Evolutionary conservation across 1,140 invertebrate genomes (phyloP), one percentile per base, ranked within the genome.

Genomic region (Anastatus disparis): DNA sequence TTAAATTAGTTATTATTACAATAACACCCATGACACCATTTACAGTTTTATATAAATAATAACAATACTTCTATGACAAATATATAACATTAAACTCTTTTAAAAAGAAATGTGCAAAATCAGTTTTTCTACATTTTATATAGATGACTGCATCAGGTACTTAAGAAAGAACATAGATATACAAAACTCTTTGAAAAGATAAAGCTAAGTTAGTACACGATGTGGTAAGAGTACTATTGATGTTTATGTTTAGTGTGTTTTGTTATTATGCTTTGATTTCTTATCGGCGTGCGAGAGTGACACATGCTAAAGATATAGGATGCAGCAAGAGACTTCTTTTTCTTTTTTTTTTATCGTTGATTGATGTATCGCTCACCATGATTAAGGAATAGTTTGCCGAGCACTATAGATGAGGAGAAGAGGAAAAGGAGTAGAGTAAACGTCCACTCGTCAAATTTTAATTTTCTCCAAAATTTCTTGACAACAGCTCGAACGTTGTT

Each of bases 361-460:
- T n/a, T 4, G 13, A 58, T 10, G n/a, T 50, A 20, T 48, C 0
- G 40, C 77, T 80, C 64, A 82, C 81, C 78, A 38, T 80, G 77
- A 72, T 78, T 78, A 0, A 76, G 17, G 38, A 71, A 76, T 8
- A 82, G 46, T 71, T 82, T 82, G 8, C 70, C 76, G 46, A 79
- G 27, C 8, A 82, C 69, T 13, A 82, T 78, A 7, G 72, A 59
- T 8, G 78, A 48, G 1, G 81, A 80, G 7, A 80, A 35, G 15
- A 73, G 13, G 15, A 82, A 75, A 0, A 82, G 63, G 17, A 77
- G 46, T 3, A 77, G 62, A 44, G 56, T 80, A 52, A 80, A 80
- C 1, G 73, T 79, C 74, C 77, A 75, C 40, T 82, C 81, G 40
- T 80, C 74, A 15, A 81, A 24, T 17, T 63, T 62, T 1, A 79